Base-by-base conservation (phyloP, 1,140 invertebrate species). In the Drosophila lowei region DNA sequence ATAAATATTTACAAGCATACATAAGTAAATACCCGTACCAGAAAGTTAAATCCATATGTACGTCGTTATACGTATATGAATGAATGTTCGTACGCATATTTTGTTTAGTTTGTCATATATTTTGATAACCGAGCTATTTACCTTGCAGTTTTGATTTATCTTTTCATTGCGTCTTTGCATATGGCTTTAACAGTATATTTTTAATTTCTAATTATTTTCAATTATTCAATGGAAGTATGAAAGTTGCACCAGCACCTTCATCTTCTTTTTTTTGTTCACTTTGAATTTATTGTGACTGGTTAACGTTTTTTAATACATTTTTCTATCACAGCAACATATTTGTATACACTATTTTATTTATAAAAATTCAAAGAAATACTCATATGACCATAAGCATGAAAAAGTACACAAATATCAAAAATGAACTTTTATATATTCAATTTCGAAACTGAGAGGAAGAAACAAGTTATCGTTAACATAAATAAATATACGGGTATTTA, bases 281-380 rank as follows among this genome's bases (percentile, higher is more conserved):
- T 79, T 63, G 44, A 67, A 73, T 85, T 85, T 85, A 72, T 86
- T 86, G 68, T 77, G 81, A 63, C 81, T 80, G 68, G 77, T 77
- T 86, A 71, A 77, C 80, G 62, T 79, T 85, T 85, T 64, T 77
- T 85, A 71, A 79, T 85, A 65, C 59, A 61, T 62, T 85, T 77
- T 80, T 85, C 81, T 85, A 85, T 85, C 81, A 85, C 77, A 85
- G 81, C 81, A 85, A 85, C 81, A 86, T 77, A 85, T 74, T 80
- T 85, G 77, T 85, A 85, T 86, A 86, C 62, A 80, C 68, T 85
- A 80, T 70, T 77, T 86, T 75, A 72, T 56, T 38, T 60, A 53
- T 54, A 28, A 76, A 74, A 77, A 58, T 54, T 21, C 57, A 71
- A 65, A 59, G 18, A 67, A 49, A 50, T 6, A 41, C 60, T 58